phyloP scores from a whole-genome alignment of 2,113 vertebrate genomes.

The Fulmarus glacialis region DNA sequence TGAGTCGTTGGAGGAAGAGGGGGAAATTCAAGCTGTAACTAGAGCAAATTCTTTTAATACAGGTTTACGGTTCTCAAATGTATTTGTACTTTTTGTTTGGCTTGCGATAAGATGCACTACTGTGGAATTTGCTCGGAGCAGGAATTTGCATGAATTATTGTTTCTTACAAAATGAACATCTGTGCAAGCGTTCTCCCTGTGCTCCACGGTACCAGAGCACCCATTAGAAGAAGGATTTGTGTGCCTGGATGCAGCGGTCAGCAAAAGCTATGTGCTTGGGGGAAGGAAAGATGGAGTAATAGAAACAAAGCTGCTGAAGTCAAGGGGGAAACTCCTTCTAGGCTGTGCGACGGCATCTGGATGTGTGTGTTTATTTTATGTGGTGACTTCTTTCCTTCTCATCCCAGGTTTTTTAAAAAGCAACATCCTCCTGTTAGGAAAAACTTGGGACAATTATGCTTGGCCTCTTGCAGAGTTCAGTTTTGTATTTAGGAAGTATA shows the following conservation, averaged over 20 bases:
- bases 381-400: neutral
- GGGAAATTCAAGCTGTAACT: slow-evolving; percentile 51
- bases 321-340: neutral
- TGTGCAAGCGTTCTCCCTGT: neutral
- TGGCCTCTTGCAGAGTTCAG: neutral
- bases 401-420: neutral
- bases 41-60: slow-evolving; percentile 4
- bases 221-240: neutral
- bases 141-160: slow-evolving; percentile 54
- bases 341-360: rapidly evolving
- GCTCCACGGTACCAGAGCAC: rapidly evolving
- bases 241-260: neutral
- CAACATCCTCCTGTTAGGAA: neutral
- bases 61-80: neutral
- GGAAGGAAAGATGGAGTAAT: neutral
- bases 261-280: neutral
- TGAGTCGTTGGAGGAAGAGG: neutral
- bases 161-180: neutral
- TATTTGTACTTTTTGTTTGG: neutral
- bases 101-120: neutral
- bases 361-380: neutral
- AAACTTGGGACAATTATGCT: neutral
- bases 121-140: slow-evolving; percentile 64
- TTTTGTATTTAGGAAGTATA: neutral
- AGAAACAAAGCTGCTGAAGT: neutral